Base-by-base conservation (phyloP, 2,888 invertebrate genomes). In the Conistra vaccinii region DNA sequence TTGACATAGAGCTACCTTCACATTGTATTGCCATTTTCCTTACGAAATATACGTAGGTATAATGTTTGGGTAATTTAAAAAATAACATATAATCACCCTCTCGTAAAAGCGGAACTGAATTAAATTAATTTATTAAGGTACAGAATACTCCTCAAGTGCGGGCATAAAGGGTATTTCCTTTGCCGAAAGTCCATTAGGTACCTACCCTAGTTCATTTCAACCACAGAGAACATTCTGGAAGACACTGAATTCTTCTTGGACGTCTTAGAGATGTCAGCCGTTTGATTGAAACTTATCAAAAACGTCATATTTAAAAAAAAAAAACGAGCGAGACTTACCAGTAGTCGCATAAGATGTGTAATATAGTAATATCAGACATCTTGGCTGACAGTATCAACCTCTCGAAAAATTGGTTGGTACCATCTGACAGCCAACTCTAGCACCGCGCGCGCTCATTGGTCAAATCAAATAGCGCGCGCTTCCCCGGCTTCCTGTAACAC, bases 61-160 rank as follows among this genome's bases (percentile, higher is more conserved):
- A 63, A 20, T 26, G 1, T 20, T 62, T 20, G 0, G 20, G 32
- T 23, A 0, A 32, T 23, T 3, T 23, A 32, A 20, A 45, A 62
- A 69, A 35, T 20, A n/a, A 32, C 4, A 60, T n/a, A 60, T 23
- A 12, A 10, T 0, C 20, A 53, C 5, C n/a, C n/a, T 20, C 9
- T 74, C 32, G 3, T 51, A 42, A 32, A 42, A 51, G 20, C 14
- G 6, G 10, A 75, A 60, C n/a, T 35, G 26, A 69, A 51, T 26
- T 42, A 70, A 70, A 42, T 42, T n/a, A 55, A 71, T 53, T 53
- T n/a, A 70, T 71, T 53, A 42, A 5, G 53, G 53, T 4, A 29
- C 51, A 63, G 12, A 45, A 23, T 29, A 0, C 45, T 42, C 3
- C 3, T 14, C 42, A 7, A 57, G 6, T 26, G 26, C 26, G 20